phyloP scores from a whole-genome alignment of 1,140 invertebrate genomes.

The Pseudomyrmex dendroicus region DNA sequence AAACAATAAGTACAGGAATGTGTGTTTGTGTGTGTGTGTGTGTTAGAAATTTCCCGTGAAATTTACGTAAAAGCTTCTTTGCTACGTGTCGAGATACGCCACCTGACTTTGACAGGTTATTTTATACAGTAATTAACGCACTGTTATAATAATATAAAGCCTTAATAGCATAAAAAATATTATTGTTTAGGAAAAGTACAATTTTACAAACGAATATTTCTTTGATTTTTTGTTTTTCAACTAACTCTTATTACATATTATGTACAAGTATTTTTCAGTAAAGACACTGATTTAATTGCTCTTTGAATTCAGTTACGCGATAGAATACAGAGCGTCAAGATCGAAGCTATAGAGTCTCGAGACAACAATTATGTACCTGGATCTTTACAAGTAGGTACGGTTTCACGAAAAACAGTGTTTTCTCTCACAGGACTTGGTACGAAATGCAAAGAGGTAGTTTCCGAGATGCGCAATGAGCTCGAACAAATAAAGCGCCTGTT shows the following conservation, averaged over 20 bases:
- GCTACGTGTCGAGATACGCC: background rate
- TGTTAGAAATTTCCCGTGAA: too few species aligned
- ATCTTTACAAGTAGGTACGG: background rate
- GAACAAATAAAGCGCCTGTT: conserved; percentile 27
- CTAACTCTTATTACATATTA: conserved; percentile 37
- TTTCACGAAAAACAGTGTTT: background rate
- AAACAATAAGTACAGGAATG: conserved; percentile 50
- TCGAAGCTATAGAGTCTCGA: background rate
- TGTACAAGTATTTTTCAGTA: conserved; percentile 30
- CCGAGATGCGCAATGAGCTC: background rate
- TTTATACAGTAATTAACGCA: conserved; percentile 1
- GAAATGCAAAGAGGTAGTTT: conserved; percentile 33
- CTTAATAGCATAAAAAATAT: conserved; percentile 54
- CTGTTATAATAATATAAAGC: conserved; percentile 24
- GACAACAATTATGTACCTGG: background rate
- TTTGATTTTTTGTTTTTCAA: conserved; percentile 35
- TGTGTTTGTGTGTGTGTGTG: background rate
- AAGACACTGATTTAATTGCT: conserved; percentile 33
- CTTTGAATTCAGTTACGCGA: conserved; percentile 6
- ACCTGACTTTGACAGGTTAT: conserved; percentile 18
- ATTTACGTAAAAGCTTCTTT: background rate
- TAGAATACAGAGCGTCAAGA: conserved; percentile 8
- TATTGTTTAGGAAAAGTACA: conserved; percentile 34
- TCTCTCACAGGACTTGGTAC: background rate
- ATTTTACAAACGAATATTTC: conserved; percentile 30